These are phyloP conservation scores for Cuculus canorus DNA, from an alignment of 2,797 vertebrate species.

Conservation along the genomic window DNA sequence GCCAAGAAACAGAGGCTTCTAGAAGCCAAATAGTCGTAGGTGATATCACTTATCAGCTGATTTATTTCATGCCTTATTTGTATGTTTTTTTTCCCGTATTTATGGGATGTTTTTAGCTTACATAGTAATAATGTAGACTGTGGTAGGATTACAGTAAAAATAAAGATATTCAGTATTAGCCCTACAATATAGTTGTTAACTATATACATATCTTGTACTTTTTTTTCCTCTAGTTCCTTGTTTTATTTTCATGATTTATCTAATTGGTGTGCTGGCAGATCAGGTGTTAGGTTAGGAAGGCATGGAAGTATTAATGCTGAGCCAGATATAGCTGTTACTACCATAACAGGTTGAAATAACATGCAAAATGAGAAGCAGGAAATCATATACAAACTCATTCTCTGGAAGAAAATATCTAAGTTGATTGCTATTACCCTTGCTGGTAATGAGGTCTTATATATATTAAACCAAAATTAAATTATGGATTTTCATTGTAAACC, in stretches of 20 bases:
- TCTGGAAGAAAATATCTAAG: not conserved
- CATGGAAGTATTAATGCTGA: not conserved
- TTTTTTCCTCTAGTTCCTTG: not conserved
- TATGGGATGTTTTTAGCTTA: not conserved
- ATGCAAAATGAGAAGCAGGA: not conserved
- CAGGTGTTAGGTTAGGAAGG: not conserved
- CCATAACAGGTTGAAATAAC: not conserved
- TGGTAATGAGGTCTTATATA: not conserved
- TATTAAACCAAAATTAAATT: not conserved
- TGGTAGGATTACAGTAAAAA: not conserved
- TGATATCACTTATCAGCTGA: not conserved
- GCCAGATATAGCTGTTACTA: not conserved
- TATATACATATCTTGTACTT: not conserved
- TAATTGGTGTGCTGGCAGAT: not conserved
- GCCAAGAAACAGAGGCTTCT: not conserved
- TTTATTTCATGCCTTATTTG: not conserved
- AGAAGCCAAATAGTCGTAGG: not conserved
- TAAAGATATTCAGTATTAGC: not conserved
- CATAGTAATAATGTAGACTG: not conserved
- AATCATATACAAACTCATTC: not conserved
- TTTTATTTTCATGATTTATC: not conserved
- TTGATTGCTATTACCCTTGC: not conserved
- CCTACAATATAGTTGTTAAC: not conserved
- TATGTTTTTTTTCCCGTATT: rapidly evolving
- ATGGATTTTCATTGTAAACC: not conserved